Evolutionary conservation across 2,797 vertebrate species (phyloP), one percentile per base, ranked within the genome.

Genomic region (Sardinella longiceps): DNA sequence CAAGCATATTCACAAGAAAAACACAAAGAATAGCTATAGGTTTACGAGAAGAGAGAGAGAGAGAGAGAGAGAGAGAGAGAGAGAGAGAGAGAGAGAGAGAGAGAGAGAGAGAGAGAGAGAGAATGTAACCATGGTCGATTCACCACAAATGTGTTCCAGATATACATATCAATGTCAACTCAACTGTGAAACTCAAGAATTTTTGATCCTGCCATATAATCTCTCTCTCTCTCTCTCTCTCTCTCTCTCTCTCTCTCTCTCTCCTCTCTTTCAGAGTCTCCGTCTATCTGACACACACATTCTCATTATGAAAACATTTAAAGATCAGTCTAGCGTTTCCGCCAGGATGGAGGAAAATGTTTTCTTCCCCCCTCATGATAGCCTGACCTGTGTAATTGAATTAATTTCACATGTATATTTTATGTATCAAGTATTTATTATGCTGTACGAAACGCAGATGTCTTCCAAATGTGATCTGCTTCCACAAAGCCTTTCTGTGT

Each of bases 301-400:
- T 56, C 53, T 56, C 53, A 56, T 56, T 66, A 66, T 66, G 60
- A 66, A 66, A 66, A 66, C 60, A 66, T 66, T 66, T 66, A 66
- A 1, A 66, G 60, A 66, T 66, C 60, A 66, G 60, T 66, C 60
- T 30, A 11, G 60, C 25, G 60, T 66, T 28, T 66, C 60, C n/a
- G 60, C 25, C 60, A 66, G 60, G 60, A 66, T 66, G 60, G 12
- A 14, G 60, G 9, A 10, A 14, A 30, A 30, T 56, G 53, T 56
- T 56, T 56, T 56, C 53, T 56, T 56, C 53, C 20, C 56, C 2
- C 0, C 60, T 66, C 30, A 25, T 66, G 23, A 66, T 66, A 66
- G 23, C 60, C 28, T 66, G 60, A 66, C 60, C 60, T 66, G 25
- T 30, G 60, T 66, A 66, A 66, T 66, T 66, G 25, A 66, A 66